Evolutionary conservation across 2,797 vertebrate genomes (phyloP).

Genomic region (Psittacula derbiana): DNA sequence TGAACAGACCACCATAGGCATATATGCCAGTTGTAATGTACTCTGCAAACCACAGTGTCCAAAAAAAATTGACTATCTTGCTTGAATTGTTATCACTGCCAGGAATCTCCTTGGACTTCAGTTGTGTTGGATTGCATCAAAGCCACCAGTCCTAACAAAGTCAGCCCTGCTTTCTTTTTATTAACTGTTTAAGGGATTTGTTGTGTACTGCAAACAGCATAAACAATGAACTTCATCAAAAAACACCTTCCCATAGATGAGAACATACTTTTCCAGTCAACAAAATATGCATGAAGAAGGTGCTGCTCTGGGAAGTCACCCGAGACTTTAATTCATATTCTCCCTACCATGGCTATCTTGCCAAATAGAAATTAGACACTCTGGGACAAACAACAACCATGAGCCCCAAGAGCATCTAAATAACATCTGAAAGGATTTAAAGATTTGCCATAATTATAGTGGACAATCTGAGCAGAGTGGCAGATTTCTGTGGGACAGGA

Average conservation of each 20-base stretch:
- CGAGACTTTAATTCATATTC: background rate
- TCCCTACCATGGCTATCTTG: background rate
- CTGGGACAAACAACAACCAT: background rate
- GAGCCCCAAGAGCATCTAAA: background rate
- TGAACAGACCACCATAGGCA: background rate
- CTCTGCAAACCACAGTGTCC: background rate
- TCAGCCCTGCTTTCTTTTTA: background rate
- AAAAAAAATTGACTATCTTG: background rate
- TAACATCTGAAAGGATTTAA: conserved; percentile 4
- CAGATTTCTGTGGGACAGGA: background rate
- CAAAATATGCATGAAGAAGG: background rate
- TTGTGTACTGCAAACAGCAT: background rate
- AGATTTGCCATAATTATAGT: background rate
- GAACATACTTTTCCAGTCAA: background rate
- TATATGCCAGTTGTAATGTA: background rate
- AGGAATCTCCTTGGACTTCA: background rate
- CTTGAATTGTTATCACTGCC: background rate
- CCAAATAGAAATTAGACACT: background rate
- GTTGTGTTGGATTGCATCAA: background rate
- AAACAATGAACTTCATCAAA: background rate
- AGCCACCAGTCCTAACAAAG: background rate
- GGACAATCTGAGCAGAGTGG: background rate
- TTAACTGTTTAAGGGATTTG: background rate
- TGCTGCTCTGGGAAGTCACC: background rate
- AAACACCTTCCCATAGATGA: background rate